phyloP scores from a whole-genome alignment of 2,113 vertebrate genomes.

The Campylomormyrus tamandua region DNA sequence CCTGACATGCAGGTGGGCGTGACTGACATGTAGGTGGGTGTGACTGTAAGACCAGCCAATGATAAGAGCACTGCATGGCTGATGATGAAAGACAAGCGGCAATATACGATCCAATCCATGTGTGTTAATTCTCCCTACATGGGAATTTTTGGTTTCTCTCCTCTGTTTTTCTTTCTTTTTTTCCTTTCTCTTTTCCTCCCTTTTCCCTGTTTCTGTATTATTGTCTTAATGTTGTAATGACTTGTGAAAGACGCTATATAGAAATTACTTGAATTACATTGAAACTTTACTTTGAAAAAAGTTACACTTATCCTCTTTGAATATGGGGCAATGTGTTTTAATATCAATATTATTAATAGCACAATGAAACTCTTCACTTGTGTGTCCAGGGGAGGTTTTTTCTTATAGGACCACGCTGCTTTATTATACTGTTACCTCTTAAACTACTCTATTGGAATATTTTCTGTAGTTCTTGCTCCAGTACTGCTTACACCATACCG shows the following conservation, averaged over 20 bases:
- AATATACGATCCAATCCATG: neutral
- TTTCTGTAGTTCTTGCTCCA: neutral
- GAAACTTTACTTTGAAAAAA: neutral
- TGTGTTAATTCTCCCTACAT: neutral
- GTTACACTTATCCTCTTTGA: neutral
- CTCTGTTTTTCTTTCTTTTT: too few species aligned
- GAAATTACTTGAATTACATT: neutral
- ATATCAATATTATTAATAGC: neutral
- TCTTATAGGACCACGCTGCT: neutral
- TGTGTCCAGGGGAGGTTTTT: neutral
- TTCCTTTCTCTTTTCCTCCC: neutral
- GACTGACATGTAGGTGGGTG: neutral
- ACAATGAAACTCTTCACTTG: neutral
- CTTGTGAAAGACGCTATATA: neutral
- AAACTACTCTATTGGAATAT: neutral
- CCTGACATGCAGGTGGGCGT: neutral
- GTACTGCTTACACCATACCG: neutral
- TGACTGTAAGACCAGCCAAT: neutral
- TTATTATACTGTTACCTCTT: neutral
- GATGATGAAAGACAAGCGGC: neutral
- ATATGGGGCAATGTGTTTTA: neutral
- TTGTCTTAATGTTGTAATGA: neutral
- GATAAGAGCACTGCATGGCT: too few species aligned
- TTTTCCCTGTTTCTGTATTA: neutral
- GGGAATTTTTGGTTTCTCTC: too few species aligned